Evolutionary conservation across 2,888 invertebrate species (phyloP).

Genomic region (Agriopis marginaria): DNA sequence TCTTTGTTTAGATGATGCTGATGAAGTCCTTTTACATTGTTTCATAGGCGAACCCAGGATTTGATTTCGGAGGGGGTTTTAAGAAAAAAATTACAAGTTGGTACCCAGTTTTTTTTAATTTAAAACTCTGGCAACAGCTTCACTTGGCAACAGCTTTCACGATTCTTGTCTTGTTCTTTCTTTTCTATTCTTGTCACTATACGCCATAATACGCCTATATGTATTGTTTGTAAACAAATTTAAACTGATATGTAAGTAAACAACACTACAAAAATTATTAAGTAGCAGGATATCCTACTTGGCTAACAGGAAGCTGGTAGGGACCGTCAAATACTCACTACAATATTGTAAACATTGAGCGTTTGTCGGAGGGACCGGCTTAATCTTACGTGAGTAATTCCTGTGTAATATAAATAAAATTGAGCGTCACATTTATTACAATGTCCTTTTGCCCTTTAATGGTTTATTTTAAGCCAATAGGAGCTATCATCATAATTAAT

Average conservation of each 20-base stretch:
- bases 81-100: too few species aligned
- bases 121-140: too few species aligned
- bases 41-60: background rate
- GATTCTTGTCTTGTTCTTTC: too few species aligned
- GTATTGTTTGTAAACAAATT: background rate
- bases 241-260: background rate
- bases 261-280: background rate
- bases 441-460: conserved; percentile 3
- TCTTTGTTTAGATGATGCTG: background rate
- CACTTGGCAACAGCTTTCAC: too few species aligned
- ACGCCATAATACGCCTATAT: too few species aligned
- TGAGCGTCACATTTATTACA: background rate
- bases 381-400: too few species aligned
- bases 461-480: conserved; percentile 5
- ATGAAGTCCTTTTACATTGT: background rate
- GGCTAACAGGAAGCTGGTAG: conserved; percentile 22
- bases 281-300: conserved; percentile 13
- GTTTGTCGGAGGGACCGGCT: too few species aligned
- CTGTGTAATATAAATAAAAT: too few species aligned
- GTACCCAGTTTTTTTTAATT: too few species aligned
- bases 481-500: background rate
- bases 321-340: conserved; percentile 14
- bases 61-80: too few species aligned
- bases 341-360: background rate
- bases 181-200: too few species aligned